A percentile compares a stretch with the other conserved stretches of the same genome.
phyloP scores from a whole-genome alignment of 2,888 invertebrate genomes.

The Hypselothyrea guttata region DNA sequence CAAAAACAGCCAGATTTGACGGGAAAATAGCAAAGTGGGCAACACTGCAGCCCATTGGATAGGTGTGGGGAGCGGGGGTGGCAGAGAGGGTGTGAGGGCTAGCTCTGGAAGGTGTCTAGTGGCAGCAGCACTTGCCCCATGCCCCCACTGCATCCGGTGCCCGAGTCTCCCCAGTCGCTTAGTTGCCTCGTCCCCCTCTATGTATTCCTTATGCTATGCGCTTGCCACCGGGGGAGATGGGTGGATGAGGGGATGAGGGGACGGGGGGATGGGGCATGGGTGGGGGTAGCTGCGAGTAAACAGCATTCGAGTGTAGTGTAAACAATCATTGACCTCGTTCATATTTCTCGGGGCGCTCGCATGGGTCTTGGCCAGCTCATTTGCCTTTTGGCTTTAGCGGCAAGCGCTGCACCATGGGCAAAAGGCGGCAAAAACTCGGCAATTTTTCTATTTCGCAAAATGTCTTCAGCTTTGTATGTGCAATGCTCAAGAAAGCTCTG shows the following conservation, averaged over 20 bases:
- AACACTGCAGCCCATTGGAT: too few species aligned
- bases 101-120: slow-evolving; percentile 39
- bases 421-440: too few species aligned
- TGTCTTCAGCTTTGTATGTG: too few species aligned
- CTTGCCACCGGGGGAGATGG: neutral
- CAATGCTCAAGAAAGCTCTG: too few species aligned
- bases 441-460: too few species aligned
- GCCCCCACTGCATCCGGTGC: too few species aligned
- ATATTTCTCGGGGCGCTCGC: slow-evolving; percentile 60
- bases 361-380: slow-evolving; percentile 39
- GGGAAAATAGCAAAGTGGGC: too few species aligned
- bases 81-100: slow-evolving; percentile 11
- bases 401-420: too few species aligned
- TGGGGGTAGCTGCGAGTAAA: slow-evolving; percentile 54
- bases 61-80: neutral
- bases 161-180: neutral
- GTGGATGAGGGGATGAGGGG: neutral
- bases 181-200: neutral
- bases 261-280: neutral
- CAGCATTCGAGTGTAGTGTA: slow-evolving; percentile 75
- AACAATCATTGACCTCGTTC: slow-evolving; percentile 77
- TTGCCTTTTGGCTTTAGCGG: slow-evolving; percentile 58
- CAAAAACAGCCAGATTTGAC: too few species aligned
- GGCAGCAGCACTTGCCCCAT: slow-evolving; percentile 3
- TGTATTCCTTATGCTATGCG: neutral